Conservation (phyloP, 1,140 invertebrate species). For the Pemphigus obesinymphae region DNA sequence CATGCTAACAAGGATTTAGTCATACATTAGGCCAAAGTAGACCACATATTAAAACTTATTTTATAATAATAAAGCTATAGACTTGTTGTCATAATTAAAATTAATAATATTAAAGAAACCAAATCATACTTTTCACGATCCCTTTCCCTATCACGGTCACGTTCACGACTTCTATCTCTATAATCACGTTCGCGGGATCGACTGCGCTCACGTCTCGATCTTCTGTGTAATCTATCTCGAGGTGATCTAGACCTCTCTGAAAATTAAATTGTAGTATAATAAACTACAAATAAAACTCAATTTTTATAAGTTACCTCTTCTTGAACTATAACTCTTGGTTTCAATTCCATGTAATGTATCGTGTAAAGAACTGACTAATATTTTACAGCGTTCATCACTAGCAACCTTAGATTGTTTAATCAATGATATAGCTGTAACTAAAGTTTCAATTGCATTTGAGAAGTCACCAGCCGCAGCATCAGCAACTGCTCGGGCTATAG, state of each 20-base stretch:
- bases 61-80: conserved; percentile 9
- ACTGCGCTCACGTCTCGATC: conserved; percentile 67
- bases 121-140: conserved; percentile 53
- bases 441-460: conserved; percentile 94
- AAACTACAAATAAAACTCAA: background rate
- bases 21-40: background rate
- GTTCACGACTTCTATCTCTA: conserved; percentile 65
- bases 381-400: conserved; percentile 96
- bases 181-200: conserved; percentile 73
- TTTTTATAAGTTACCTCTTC: conserved; percentile 53
- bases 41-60: background rate
- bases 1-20: background rate
- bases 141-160: conserved; percentile 47
- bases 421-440: conserved; percentile 96
- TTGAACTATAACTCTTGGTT: conserved; percentile 83
- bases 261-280: conserved; percentile 43
- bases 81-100: background rate
- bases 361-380: conserved; percentile 91
- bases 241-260: conserved; percentile 70
- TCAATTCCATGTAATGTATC: conserved; percentile 97
- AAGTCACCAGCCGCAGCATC: conserved; percentile 95
- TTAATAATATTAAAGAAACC: background rate
- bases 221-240: conserved; percentile 63
- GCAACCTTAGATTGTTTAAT: conserved; percentile 99
- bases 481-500: conserved; percentile 92